Evolutionary conservation across 2,888 invertebrate species (phyloP), one percentile per base, ranked within the genome.

Genomic region (Eupithecia inturbata): DNA sequence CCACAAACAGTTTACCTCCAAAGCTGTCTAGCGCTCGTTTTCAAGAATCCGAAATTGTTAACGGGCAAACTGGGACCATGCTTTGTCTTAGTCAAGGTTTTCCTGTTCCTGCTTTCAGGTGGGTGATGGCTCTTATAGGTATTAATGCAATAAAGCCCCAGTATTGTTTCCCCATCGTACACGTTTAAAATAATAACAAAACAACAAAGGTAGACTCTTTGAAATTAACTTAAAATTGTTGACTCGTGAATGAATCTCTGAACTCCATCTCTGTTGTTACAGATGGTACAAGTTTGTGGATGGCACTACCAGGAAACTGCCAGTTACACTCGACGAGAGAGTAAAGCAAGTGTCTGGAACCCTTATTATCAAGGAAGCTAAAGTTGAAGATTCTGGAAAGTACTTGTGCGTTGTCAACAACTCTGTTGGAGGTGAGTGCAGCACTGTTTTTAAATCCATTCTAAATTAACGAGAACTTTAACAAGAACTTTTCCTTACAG

Each of bases 251-350:
- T 41, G 10, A 57, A 67, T 67, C 53, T 78, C 85, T 93, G 82
- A 94, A 89, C 87, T 68, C 75, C 36, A 83, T 94, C 88, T 94
- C 88, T 82, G 85, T 95, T 95, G 95, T 97, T 97, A 19, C 96
- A 98, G 98, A 95, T 98, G 98, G 98, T 98, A 97, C 93, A 98
- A 98, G 90, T 98, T 98, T 92, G 96, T 98, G 84, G 98, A 98
- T 83, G 98, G 98, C 70, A 97, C 97, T 1, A 96, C 96, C 5
- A 95, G 97, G 71, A 97, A 98, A 88, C 97, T 97, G 89, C 97
- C 97, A n/a, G 98, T 98, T n/a, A 96, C 96, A 53, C 93, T 98
- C 79, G 97, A 98, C 88, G 98, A 98, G 78, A 96, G 98, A 83
- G 97, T 98, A 28, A 97, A 98, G 84, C 98, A 98, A 95, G 97